A percentile compares a stretch with the other conserved stretches of the same genome.
Conservation (phyloP, 2,113 vertebrate genomes). For the Cebus imitator region DNA sequence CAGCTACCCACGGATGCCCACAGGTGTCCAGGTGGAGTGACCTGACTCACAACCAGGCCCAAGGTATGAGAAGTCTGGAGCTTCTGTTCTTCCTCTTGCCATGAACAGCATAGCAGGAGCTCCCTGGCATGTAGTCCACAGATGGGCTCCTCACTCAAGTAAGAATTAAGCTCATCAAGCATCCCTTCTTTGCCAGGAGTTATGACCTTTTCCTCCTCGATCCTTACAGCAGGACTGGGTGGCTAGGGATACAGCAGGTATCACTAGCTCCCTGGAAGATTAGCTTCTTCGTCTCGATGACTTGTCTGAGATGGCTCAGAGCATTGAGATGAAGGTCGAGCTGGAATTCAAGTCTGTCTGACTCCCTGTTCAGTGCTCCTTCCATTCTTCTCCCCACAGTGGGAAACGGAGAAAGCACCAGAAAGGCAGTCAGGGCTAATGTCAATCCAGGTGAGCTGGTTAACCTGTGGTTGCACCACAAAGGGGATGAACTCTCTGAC, state of each 20-base stretch:
- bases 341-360: background rate
- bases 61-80: background rate
- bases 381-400: too few relatives aligned
- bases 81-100: background rate
- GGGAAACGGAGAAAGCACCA: accelerated
- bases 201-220: accelerated
- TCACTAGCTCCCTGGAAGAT: background rate
- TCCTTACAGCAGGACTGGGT: accelerated
- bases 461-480: background rate
- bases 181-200: too few relatives aligned
- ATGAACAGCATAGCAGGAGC: background rate
- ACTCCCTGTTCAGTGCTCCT: background rate
- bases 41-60: background rate
- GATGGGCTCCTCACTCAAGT: background rate
- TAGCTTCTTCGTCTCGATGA: too few relatives aligned
- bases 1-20: background rate
- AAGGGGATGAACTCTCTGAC: background rate
- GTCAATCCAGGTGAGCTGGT: accelerated
- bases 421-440: background rate
- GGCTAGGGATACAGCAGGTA: background rate
- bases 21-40: accelerated
- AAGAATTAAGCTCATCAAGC: background rate
- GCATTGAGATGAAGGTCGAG: background rate
- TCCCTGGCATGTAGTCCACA: background rate
- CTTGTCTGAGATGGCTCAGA: background rate